Conservation (phyloP, 2,888 invertebrate species). For the Vanessa cardui region DNA sequence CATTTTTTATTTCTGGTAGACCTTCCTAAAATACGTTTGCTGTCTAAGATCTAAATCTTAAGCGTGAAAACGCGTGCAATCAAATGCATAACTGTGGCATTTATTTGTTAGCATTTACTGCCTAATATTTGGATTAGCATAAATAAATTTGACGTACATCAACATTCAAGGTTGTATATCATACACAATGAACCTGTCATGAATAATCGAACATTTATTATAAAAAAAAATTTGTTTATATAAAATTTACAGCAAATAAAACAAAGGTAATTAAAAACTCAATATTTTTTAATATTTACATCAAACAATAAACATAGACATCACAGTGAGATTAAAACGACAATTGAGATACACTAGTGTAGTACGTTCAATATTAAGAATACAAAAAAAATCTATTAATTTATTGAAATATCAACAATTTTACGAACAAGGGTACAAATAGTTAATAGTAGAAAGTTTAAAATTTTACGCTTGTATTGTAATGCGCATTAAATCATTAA, state of each 20-base stretch:
- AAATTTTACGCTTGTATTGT: not conserved
- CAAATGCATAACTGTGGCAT: not conserved
- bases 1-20: too few relatives aligned
- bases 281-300: constrained; percentile 74
- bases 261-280: constrained; percentile 56
- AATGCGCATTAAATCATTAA: not conserved
- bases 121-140: too few relatives aligned
- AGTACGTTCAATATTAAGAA: constrained; percentile 32
- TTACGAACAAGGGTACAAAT: constrained; percentile 3
- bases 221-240: not conserved
- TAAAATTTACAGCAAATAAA: constrained; percentile 25
- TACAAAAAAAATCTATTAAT: constrained; percentile 26
- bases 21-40: too few relatives aligned
- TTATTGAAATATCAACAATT: constrained; percentile 28
- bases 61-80: too few relatives aligned
- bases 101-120: too few relatives aligned
- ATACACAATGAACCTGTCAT: not conserved
- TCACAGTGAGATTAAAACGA: constrained; percentile 75
- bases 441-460: not conserved
- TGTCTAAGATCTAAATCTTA: too few relatives aligned
- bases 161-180: too few relatives aligned
- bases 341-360: constrained; percentile 59
- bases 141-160: too few relatives aligned
- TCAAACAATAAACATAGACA: constrained; percentile 69
- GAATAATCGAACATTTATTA: not conserved